Conservation (phyloP, 1,140 invertebrate genomes). For the Pseudachorutes palmiensis region DNA sequence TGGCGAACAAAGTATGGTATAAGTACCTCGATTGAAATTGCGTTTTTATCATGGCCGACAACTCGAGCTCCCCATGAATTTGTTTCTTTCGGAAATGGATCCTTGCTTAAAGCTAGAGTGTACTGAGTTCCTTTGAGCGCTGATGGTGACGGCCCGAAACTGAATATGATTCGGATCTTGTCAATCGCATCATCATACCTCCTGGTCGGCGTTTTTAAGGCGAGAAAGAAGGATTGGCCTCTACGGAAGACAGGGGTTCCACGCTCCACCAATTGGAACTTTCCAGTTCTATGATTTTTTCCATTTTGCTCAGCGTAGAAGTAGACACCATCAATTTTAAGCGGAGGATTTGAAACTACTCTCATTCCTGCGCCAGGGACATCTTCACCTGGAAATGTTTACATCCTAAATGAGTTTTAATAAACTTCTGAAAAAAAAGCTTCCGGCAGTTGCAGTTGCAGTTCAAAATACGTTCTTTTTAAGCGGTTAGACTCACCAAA, state of each 20-base stretch:
- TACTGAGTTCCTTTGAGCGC: conserved; percentile 40
- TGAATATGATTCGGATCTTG: conserved; percentile 52
- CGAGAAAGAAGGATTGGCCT: conserved; percentile 55
- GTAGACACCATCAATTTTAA: conserved; percentile 41
- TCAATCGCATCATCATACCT: conserved; percentile 50
- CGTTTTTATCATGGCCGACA: conserved; percentile 35
- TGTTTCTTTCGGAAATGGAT: conserved; percentile 29
- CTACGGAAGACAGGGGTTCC: conserved; percentile 51
- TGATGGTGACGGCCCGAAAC: conserved; percentile 49
- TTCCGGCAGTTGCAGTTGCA: no score
- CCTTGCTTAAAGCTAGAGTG: conserved; percentile 37
- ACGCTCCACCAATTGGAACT: conserved; percentile 42
- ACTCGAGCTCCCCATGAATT: conserved; percentile 40
- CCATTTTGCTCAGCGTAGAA: conserved; percentile 42
- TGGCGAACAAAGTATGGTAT: neutral
- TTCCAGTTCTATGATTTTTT: conserved; percentile 43
- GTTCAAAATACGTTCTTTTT: no score
- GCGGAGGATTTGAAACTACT: conserved; percentile 24
- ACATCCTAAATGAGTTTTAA: no score
- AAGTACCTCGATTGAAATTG: conserved; percentile 36
- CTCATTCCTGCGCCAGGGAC: conserved; percentile 46
- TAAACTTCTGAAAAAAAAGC: no score
- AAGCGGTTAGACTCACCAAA: no score
- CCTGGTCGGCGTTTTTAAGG: conserved; percentile 49
- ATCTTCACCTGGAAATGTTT: no score